Evolutionary conservation across 2,888 invertebrate species (phyloP).

Genomic region (Xanthia togata): DNA sequence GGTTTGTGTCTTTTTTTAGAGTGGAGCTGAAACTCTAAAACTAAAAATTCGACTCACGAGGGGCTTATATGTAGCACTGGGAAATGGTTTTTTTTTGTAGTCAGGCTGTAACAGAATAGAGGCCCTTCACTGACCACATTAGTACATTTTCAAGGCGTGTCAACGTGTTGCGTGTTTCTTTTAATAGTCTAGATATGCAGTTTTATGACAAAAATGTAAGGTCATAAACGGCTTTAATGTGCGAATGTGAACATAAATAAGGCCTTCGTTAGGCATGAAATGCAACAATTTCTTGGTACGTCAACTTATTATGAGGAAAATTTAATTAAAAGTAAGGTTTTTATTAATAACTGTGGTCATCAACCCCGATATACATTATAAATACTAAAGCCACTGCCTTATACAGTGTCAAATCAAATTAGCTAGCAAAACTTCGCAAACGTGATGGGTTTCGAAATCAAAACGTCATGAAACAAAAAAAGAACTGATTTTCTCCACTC

Average conservation of each 20-base stretch:
- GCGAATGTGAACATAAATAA: conserved; percentile 52
- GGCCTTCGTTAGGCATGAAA: conserved; percentile 16
- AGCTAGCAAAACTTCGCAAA: too few relatives aligned
- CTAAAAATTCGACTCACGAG: background rate
- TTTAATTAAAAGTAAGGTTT: background rate
- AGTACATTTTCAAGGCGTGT: conserved; percentile 47
- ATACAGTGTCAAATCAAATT: background rate
- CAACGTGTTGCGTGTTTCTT: conserved; percentile 69
- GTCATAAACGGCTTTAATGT: conserved; percentile 68
- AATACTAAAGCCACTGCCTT: background rate
- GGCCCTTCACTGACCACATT: background rate
- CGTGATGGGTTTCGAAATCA: too few relatives aligned
- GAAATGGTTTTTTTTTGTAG: background rate
- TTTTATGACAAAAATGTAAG: conserved; percentile 73
- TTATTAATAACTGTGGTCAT: background rate
- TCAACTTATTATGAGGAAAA: background rate
- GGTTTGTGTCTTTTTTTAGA: too few relatives aligned
- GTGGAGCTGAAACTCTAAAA: background rate
- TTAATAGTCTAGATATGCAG: conserved; percentile 72
- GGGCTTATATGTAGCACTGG: background rate
- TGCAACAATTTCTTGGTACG: conserved; percentile 9
- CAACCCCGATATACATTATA: background rate
- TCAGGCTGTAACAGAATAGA: background rate
- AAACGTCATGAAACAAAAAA: too few relatives aligned
- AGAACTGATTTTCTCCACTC: too few relatives aligned